Conservation (phyloP, 2,797 vertebrate species). For the Cichlasoma orientale region DNA sequence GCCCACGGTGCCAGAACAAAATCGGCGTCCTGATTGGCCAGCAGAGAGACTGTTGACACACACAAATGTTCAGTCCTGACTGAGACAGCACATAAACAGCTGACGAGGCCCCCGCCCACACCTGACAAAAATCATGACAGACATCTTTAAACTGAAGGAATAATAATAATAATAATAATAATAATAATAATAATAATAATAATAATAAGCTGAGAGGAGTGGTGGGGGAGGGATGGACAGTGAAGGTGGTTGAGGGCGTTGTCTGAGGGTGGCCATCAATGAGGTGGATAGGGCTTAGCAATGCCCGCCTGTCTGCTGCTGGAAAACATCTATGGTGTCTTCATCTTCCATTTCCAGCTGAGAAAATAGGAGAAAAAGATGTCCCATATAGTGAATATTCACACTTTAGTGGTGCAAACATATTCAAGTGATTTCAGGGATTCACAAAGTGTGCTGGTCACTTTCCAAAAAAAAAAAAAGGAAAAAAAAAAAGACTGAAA, state of each 20-base stretch:
- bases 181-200: slow-evolving; percentile 53
- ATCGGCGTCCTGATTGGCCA: slow-evolving; percentile 58
- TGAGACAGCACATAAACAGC: slow-evolving; percentile 66
- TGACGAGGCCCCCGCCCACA: slow-evolving; percentile 48
- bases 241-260: slow-evolving; percentile 73
- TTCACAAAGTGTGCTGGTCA: neutral
- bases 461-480: neutral
- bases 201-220: slow-evolving; percentile 61
- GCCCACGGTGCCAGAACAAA: slow-evolving; percentile 40
- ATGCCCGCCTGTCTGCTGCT: slow-evolving; percentile 93
- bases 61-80: slow-evolving; percentile 67
- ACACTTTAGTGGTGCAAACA: neutral
- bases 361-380: neutral
- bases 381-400: neutral
- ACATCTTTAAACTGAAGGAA: slow-evolving; percentile 63
- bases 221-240: slow-evolving; percentile 68
- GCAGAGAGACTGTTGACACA: slow-evolving; percentile 59
- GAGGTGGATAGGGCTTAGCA: slow-evolving; percentile 74
- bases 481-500: neutral
- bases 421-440: neutral
- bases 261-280: slow-evolving; percentile 72
- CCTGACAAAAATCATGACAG: slow-evolving; percentile 52
- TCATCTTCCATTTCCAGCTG: slow-evolving; percentile 98
- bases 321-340: slow-evolving; percentile 96
- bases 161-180: slow-evolving; percentile 28